Conservation (phyloP, 2,888 invertebrate genomes). For the Scaptomyza cyrtandrae region DNA sequence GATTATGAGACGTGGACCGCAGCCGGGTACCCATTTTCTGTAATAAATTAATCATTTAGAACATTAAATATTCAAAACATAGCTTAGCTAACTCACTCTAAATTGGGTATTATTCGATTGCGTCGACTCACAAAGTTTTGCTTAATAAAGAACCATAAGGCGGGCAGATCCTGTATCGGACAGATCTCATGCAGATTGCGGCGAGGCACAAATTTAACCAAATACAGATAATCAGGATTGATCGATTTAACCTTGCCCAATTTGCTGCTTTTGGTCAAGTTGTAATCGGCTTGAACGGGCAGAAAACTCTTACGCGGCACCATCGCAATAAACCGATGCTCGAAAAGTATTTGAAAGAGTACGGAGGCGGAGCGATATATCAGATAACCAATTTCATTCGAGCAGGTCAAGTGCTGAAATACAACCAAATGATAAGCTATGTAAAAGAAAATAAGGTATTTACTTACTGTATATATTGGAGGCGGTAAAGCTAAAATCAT, state of each 20-base stretch:
- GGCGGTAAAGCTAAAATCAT: conserved; percentile 88
- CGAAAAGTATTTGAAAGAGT: conserved; percentile 89
- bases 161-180: conserved; percentile 86
- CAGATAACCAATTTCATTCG: conserved; percentile 85
- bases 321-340: conserved; percentile 87
- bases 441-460: not conserved
- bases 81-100: conserved; percentile 88
- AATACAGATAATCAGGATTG: conserved; percentile 87
- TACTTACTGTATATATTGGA: conserved; percentile 87
- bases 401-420: conserved; percentile 86
- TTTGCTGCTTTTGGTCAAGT: conserved; percentile 70
- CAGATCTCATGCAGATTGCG: conserved; percentile 85
- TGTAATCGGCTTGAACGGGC: conserved; percentile 86
- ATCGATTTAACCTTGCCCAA: conserved; percentile 75
- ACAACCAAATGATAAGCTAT: conserved; percentile 7
- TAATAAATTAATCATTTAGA: not conserved
- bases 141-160: conserved; percentile 89
- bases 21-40: conserved; percentile 90
- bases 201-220: conserved; percentile 88
- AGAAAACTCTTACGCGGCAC: conserved; percentile 88
- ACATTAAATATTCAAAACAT: not conserved
- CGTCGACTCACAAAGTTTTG: conserved; percentile 87
- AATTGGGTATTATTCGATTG: conserved; percentile 88
- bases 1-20: conserved; percentile 88
- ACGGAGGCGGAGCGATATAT: conserved; percentile 87